phyloP scores from a whole-genome alignment of 2,888 invertebrate species.

The Ctenicera cuprea region DNA sequence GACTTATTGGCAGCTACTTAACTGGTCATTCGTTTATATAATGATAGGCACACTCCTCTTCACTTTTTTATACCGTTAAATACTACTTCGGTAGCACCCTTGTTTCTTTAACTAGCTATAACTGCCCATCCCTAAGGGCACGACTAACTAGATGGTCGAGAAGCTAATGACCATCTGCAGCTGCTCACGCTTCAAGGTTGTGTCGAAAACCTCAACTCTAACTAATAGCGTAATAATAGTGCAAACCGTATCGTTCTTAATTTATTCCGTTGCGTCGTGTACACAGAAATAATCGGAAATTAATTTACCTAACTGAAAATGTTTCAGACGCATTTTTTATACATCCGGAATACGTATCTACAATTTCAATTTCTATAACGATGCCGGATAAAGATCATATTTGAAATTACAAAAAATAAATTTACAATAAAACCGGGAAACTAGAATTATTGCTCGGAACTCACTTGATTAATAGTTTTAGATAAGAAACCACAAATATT shows the following conservation, averaged over 20 bases:
- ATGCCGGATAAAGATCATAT: no score
- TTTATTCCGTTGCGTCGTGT: no score
- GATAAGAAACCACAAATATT: no score
- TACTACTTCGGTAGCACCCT: constrained; percentile 59
- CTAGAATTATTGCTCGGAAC: no score
- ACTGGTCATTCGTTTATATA: constrained; percentile 33
- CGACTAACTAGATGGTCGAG: constrained; percentile 48
- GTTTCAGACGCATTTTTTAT: not conserved
- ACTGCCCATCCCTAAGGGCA: constrained; percentile 55
- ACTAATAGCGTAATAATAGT: constrained; percentile 51
- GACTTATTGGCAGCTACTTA: constrained; percentile 23
- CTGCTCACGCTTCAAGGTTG: constrained; percentile 49
- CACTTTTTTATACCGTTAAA: constrained; percentile 50
- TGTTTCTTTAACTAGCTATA: constrained; percentile 57
- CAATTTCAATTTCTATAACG: no score
- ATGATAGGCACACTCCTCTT: constrained; percentile 47
- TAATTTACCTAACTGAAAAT: not conserved
- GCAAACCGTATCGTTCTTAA: constrained; percentile 42
- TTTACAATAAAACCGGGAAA: no score
- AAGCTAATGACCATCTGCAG: constrained; percentile 53
- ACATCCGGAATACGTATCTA: no score
- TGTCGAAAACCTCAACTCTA: constrained; percentile 40
- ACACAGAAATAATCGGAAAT: constrained; percentile 21
- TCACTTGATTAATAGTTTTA: no score
- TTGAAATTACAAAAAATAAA: no score